Evolutionary conservation across 2,888 invertebrate genomes (phyloP).

Genomic region (Parnassius orleans): DNA sequence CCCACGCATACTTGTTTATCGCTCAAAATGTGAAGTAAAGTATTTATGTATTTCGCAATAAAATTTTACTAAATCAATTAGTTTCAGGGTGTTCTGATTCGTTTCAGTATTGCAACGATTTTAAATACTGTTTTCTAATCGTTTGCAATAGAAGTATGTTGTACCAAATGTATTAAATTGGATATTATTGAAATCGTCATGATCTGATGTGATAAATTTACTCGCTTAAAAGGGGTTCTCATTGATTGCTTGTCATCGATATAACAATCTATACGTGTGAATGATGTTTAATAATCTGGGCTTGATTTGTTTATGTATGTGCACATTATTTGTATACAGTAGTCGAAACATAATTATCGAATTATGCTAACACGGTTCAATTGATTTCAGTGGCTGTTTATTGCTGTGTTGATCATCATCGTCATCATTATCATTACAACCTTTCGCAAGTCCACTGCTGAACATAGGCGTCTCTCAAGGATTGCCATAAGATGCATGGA

Average conservation of each 20-base stretch:
- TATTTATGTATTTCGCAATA: constrained; percentile 7
- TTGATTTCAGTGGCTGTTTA: too few species aligned
- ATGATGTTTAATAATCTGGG: neutral
- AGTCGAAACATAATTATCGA: too few species aligned
- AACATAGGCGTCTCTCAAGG: too few species aligned
- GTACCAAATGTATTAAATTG: neutral
- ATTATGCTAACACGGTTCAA: too few species aligned
- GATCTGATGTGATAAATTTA: neutral
- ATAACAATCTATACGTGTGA: neutral
- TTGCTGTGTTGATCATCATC: too few species aligned
- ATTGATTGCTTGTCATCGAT: neutral
- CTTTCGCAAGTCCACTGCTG: too few species aligned
- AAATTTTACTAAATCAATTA: constrained; percentile 14
- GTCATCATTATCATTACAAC: too few species aligned
- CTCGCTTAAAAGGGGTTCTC: neutral
- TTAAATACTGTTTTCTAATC: constrained; percentile 20
- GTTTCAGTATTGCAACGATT: constrained; percentile 10
- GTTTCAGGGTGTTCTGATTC: constrained; percentile 19
- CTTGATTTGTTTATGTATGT: too few species aligned
- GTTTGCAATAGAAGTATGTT: neutral
- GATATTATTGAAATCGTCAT: neutral
- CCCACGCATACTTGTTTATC: too few species aligned
- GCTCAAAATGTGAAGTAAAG: neutral
- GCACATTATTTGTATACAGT: too few species aligned
- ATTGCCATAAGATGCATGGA: too few species aligned